Evolutionary conservation across 2,113 vertebrate species (phyloP).

Genomic region (Corythornis madagascariensis): DNA sequence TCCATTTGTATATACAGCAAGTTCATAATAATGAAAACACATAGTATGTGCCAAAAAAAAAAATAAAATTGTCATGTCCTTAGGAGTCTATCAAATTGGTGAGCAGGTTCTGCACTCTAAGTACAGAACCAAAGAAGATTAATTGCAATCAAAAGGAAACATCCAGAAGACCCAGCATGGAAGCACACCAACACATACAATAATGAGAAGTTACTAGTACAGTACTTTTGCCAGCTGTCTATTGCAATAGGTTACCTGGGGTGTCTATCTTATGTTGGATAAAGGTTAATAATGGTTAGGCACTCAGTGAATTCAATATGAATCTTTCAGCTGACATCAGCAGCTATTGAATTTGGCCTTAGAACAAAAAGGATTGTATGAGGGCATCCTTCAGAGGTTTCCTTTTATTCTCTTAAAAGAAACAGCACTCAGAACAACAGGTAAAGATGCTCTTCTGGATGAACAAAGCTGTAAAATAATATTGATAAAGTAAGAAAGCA

Average conservation of each 20-base stretch:
- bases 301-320: not conserved
- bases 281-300: conserved; percentile 30
- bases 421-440: not conserved
- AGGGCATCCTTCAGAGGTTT: not conserved
- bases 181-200: not conserved
- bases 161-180: not conserved
- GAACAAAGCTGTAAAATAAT: conserved; percentile 29
- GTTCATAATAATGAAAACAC: conserved; percentile 70
- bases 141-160: conserved; percentile 59
- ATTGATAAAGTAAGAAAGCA: conserved; percentile 38
- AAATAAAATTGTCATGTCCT: conserved; percentile 59
- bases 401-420: not conserved
- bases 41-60: conserved; percentile 51
- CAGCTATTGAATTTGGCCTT: not conserved
- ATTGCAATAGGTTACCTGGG: not conserved
- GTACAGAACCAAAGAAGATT: conserved; percentile 67
- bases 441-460: not conserved
- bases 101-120: conserved; percentile 64
- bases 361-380: not conserved
- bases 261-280: not conserved
- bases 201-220: not conserved
- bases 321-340: not conserved
- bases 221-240: not conserved
- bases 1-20: conserved; percentile 13
- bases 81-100: conserved; percentile 71